Evolutionary conservation across 2,797 vertebrate species (phyloP).

Genomic region (Ctenosaura bakeri): DNA sequence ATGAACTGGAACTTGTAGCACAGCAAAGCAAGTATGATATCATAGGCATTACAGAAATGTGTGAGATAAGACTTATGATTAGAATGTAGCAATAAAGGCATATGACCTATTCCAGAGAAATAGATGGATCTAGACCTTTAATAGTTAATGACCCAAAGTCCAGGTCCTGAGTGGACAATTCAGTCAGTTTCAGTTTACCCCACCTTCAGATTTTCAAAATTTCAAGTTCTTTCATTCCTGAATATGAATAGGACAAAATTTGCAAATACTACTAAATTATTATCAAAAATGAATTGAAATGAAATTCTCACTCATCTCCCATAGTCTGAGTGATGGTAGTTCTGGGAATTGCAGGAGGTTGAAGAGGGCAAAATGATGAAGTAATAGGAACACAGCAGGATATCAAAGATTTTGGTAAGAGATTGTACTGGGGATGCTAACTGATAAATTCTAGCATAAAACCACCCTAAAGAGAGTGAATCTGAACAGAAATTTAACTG

Average conservation of each 20-base stretch:
- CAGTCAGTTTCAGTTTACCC: neutral
- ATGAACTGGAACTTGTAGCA: too few relatives aligned
- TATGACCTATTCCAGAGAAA: too few relatives aligned
- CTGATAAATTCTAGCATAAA: neutral
- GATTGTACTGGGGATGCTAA: neutral
- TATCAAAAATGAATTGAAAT: neutral
- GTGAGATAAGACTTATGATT: too few relatives aligned
- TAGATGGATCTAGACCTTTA: neutral
- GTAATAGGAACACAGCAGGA: neutral
- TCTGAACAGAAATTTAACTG: too few relatives aligned
- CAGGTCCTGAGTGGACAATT: neutral
- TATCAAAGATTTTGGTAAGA: too few relatives aligned
- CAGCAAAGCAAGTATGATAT: too few relatives aligned
- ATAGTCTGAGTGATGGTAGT: neutral
- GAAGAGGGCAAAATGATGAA: neutral
- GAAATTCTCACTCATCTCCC: neutral
- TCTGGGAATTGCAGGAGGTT: neutral
- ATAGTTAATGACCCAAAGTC: neutral
- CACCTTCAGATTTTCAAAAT: neutral
- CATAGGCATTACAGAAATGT: too few relatives aligned
- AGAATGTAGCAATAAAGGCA: too few relatives aligned
- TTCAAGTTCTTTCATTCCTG: neutral
- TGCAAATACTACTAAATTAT: neutral
- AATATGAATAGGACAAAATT: neutral
- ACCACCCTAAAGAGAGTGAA: too few relatives aligned